Conservation (phyloP, 2,888 invertebrate genomes). For the Nymphalis polychloros region DNA sequence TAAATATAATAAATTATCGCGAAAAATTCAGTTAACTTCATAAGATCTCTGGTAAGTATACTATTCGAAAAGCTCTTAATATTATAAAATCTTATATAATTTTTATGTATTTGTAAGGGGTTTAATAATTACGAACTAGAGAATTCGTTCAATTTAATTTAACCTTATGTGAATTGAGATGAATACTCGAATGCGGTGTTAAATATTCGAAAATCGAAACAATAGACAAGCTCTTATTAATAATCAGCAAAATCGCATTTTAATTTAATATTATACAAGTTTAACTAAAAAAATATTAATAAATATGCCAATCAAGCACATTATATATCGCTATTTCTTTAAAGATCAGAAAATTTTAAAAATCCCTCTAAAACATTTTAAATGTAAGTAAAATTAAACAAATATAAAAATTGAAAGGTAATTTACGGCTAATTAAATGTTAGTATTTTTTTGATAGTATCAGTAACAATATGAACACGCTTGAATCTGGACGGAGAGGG, state of each 20-base stretch:
- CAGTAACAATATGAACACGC: constrained; percentile 69
- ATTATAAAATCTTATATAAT: constrained; percentile 67
- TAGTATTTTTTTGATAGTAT: constrained; percentile 53
- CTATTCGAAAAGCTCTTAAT: constrained; percentile 78
- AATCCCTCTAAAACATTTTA: constrained; percentile 10
- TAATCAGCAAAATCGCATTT: constrained; percentile 14
- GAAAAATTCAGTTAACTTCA: constrained; percentile 76
- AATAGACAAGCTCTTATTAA: constrained; percentile 30
- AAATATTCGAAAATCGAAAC: constrained; percentile 23
- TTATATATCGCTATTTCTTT: constrained; percentile 8
- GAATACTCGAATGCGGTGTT: constrained; percentile 21
- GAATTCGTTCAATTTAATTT: constrained; percentile 51
- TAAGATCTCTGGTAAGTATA: constrained; percentile 79
- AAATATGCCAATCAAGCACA: constrained; percentile 4
- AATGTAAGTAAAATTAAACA: constrained; percentile 12
- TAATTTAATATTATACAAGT: constrained; percentile 7
- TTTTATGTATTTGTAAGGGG: constrained; percentile 63
- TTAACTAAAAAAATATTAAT: too few species aligned
- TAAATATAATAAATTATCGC: constrained; percentile 75
- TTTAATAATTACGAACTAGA: constrained; percentile 65
- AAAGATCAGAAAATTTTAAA: constrained; percentile 8
- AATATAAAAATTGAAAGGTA: constrained; percentile 39
- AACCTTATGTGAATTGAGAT: constrained; percentile 59
- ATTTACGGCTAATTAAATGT: constrained; percentile 53
- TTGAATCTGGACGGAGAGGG: constrained; percentile 76